Conservation (phyloP, 2,113 vertebrate genomes). For the Calyptomena viridis region DNA sequence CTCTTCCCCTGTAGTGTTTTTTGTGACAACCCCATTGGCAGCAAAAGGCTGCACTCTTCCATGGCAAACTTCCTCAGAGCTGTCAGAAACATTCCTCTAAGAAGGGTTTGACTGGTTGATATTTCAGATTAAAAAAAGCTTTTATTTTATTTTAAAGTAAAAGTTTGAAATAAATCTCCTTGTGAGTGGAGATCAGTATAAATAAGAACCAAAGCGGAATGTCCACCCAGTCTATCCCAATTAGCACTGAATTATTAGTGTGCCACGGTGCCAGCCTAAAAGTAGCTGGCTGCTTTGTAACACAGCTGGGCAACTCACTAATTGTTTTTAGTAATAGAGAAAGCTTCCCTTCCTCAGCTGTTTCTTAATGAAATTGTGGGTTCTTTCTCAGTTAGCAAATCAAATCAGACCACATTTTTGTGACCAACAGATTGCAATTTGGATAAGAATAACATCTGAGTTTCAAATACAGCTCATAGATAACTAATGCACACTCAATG, state of each 20-base stretch:
- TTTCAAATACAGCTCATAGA: background rate
- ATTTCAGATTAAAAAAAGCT: background rate
- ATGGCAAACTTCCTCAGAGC: background rate
- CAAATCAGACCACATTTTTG: conserved; percentile 3
- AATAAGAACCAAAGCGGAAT: conserved; percentile 25
- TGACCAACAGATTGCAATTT: conserved; percentile 15
- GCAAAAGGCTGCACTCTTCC: background rate
- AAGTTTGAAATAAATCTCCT: background rate
- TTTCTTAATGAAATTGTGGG: conserved; percentile 51
- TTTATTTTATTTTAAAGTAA: background rate
- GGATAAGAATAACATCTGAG: background rate
- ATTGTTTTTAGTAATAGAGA: conserved; percentile 75
- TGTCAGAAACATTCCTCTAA: background rate
- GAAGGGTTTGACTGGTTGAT: background rate
- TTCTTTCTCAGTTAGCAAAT: conserved; percentile 50
- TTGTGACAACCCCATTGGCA: background rate
- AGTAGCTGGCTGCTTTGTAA: background rate
- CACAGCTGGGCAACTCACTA: conserved; percentile 49
- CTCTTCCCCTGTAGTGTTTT: background rate
- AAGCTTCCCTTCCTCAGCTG: conserved; percentile 40
- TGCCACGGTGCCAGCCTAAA: background rate
- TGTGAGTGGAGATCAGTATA: background rate
- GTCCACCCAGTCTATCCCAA: background rate
- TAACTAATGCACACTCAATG: background rate
- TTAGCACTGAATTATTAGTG: conserved; percentile 31